These are phyloP conservation scores for Diloba caeruleocephala DNA, from an alignment of 2,888 invertebrate genomes.

Conservation along the genomic window DNA sequence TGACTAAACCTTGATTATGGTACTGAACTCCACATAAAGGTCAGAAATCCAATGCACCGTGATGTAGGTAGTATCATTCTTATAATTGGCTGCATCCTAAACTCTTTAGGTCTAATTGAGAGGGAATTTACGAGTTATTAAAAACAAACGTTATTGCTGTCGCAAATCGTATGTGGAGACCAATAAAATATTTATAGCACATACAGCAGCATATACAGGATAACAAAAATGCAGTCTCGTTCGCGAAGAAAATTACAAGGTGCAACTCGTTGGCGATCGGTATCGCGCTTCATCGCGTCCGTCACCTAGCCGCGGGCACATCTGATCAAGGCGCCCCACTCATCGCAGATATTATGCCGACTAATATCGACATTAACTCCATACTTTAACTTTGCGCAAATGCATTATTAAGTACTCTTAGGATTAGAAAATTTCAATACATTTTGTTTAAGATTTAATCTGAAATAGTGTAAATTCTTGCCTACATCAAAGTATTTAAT, in stretches of 20 bases:
- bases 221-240: conserved; percentile 50
- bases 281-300: conserved; percentile 80
- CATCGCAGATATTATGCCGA: conserved; percentile 76
- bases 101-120: conserved; percentile 59
- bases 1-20: conserved; percentile 89
- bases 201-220: too few relatives aligned
- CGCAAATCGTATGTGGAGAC: conserved; percentile 37
- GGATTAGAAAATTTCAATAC: conserved; percentile 44
- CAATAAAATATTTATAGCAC: conserved; percentile 39
- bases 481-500: conserved; percentile 35
- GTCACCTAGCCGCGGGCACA: conserved; percentile 80
- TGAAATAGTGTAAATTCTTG: too few relatives aligned
- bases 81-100: conserved; percentile 66
- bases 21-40: conserved; percentile 85
- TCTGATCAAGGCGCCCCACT: conserved; percentile 71
- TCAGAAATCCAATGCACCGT: conserved; percentile 76
- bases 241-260: conserved; percentile 57
- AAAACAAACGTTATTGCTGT: conserved; percentile 53
- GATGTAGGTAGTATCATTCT: conserved; percentile 67
- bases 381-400: conserved; percentile 55
- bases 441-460: conserved; percentile 41
- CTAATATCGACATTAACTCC: conserved; percentile 74
- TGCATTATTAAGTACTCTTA: conserved; percentile 44
- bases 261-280: conserved; percentile 67
- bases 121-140: conserved; percentile 59